Percentiles rank a stretch among this genome's conserved stretches.
Evolutionary conservation across 1,140 invertebrate species (phyloP).

Genomic region (Lepidurus couesii): DNA sequence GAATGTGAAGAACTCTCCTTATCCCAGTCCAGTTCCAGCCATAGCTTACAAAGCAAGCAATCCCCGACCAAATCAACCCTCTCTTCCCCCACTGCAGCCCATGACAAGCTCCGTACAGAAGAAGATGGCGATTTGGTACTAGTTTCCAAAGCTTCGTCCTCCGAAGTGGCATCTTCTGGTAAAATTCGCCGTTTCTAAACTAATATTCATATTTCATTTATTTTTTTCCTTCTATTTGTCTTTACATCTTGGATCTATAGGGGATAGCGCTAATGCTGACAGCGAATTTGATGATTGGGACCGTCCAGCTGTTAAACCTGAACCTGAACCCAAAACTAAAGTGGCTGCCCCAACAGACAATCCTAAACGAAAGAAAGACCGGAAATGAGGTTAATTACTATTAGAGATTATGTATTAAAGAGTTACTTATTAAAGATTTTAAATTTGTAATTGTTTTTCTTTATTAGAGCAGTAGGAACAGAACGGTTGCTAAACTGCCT

Average conservation of each 20-base stretch:
- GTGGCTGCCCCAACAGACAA: neutral
- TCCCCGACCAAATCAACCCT: constrained; percentile 4
- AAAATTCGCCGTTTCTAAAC: neutral
- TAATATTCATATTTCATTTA: neutral
- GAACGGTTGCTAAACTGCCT: neutral
- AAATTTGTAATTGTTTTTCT: too few relatives aligned
- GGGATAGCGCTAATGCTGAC: neutral
- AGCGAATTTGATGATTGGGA: constrained; percentile 9
- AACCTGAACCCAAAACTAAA: neutral
- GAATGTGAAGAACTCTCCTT: constrained; percentile 28
- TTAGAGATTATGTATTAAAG: neutral
- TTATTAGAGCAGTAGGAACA: neutral
- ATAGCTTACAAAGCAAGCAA: neutral
- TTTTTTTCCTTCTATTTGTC: neutral
- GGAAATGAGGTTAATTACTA: neutral
- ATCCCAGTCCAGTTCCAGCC: neutral
- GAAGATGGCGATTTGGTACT: neutral
- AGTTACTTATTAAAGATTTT: neutral
- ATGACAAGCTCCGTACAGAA: neutral
- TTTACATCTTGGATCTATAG: neutral
- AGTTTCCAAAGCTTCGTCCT: neutral
- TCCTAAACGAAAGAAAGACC: neutral
- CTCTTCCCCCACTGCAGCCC: neutral
- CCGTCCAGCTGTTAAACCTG: neutral
- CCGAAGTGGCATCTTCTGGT: neutral